These are phyloP conservation scores for Idaea biselata DNA, from an alignment of 2,888 invertebrate species.

Conservation along the genomic window DNA sequence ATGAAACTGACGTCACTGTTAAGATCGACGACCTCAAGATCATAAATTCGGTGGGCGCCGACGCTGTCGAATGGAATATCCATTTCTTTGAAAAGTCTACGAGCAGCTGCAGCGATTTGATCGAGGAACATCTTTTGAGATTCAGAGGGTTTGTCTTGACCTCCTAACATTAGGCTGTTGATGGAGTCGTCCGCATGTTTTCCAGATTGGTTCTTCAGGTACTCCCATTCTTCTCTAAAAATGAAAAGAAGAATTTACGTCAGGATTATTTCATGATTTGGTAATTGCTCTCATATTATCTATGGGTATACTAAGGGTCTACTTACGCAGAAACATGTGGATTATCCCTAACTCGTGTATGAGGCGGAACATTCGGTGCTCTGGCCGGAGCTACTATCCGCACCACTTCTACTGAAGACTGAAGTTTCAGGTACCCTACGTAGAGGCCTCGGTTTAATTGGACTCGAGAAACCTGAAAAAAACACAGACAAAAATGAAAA, in stretches of 20 bases:
- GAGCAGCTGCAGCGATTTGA: conserved; percentile 86
- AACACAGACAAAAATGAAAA: too few relatives aligned
- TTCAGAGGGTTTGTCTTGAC: conserved; percentile 82
- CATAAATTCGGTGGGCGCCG: conserved; percentile 90
- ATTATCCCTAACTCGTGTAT: conserved; percentile 95
- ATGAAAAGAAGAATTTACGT: conserved; percentile 6
- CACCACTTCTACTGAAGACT: conserved; percentile 96
- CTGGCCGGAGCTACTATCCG: conserved; percentile 95
- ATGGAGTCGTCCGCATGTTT: conserved; percentile 57
- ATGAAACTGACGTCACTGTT: conserved; percentile 95
- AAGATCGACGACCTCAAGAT: conserved; percentile 95
- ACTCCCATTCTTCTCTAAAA: conserved; percentile 97
- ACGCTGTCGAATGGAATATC: conserved; percentile 87
- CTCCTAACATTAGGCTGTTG: conserved; percentile 57
- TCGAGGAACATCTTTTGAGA: conserved; percentile 91
- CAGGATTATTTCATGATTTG: not conserved
- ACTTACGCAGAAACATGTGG: conserved; percentile 96
- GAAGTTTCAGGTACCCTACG: conserved; percentile 97
- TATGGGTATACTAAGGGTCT: conserved; percentile 1
- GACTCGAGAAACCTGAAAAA: conserved; percentile 87
- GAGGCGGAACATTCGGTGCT: conserved; percentile 96
- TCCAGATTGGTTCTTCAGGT: conserved; percentile 84
- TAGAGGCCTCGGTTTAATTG: conserved; percentile 94
- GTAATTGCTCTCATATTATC: not conserved
- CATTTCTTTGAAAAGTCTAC: conserved; percentile 89